Percentiles rank a stretch among this genome's conserved stretches.
phyloP scores from a whole-genome alignment of 2,888 invertebrate genomes.

The Ectropis crepuscularia region DNA sequence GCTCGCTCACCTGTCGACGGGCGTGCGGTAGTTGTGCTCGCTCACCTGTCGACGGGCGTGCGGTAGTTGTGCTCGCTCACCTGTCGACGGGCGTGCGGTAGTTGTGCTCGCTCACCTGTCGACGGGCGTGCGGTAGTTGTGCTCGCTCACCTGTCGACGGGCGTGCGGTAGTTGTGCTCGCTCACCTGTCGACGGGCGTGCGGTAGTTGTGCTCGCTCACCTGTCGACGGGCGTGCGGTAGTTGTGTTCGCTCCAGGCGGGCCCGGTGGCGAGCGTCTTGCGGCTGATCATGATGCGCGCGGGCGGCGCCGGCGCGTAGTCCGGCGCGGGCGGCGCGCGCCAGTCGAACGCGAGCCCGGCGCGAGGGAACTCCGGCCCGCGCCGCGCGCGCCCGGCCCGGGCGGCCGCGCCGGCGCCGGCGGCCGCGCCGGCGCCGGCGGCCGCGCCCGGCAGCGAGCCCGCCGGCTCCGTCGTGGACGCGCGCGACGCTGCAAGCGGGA shows the following conservation, averaged over 20 bases:
- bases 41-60: too few relatives aligned
- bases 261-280: slow-evolving; percentile 77
- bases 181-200: slow-evolving; percentile 76
- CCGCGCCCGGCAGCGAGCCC: background rate
- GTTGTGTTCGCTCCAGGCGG: slow-evolving; percentile 79
- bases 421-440: background rate
- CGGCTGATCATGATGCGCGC: slow-evolving; percentile 81
- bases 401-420: background rate
- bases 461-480: background rate
- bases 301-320: slow-evolving; percentile 71
- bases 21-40: too few relatives aligned
- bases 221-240: slow-evolving; percentile 79
- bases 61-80: too few relatives aligned
- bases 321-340: slow-evolving; percentile 54
- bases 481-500: background rate
- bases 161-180: background rate
- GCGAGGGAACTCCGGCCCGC: slow-evolving; percentile 60
- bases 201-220: slow-evolving; percentile 80
- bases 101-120: too few relatives aligned
- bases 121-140: too few relatives aligned
- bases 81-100: too few relatives aligned
- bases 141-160: background rate
- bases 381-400: slow-evolving; percentile 2
- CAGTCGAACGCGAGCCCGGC: slow-evolving; percentile 69
- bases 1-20: too few relatives aligned